phyloP scores from a whole-genome alignment of 2,797 vertebrate genomes.

The Tapera naevia region DNA sequence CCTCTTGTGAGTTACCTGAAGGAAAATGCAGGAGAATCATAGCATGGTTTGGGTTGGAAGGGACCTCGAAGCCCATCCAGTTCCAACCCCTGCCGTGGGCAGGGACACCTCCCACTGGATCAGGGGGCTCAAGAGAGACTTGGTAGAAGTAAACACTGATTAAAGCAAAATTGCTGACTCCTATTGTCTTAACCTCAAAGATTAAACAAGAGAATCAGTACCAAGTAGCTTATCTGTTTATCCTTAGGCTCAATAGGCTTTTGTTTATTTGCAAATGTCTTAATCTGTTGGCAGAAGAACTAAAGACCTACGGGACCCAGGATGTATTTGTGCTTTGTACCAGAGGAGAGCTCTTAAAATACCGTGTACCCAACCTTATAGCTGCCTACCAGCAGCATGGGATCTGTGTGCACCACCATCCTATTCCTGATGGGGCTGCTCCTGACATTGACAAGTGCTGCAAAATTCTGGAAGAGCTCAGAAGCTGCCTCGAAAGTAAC shows the following conservation, averaged over 20 bases:
- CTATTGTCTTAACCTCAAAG: neutral
- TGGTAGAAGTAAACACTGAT: neutral
- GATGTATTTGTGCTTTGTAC: conserved; percentile 93
- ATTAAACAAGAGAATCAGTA: neutral
- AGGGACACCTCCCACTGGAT: too few relatives aligned
- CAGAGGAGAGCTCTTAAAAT: conserved; percentile 86
- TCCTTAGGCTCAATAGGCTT: neutral
- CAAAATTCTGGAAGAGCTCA: conserved; percentile 84
- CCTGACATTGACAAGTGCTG: conserved; percentile 85
- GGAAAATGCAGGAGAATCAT: neutral
- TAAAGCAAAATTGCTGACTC: neutral
- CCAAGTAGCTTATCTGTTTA: neutral
- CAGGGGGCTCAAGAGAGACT: neutral
- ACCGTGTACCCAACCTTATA: conserved; percentile 86
- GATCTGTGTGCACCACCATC: conserved; percentile 84
- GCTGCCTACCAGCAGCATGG: conserved; percentile 81
- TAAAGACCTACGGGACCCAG: conserved; percentile 83
- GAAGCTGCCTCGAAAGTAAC: conserved; percentile 79
- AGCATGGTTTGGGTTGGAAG: too few relatives aligned
- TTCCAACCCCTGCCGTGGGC: too few relatives aligned
- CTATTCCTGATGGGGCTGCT: conserved; percentile 82
- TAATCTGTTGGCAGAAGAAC: conserved; percentile 78
- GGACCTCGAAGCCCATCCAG: too few relatives aligned
- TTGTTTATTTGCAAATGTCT: conserved; percentile 10
- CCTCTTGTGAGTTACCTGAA: neutral